Conservation (phyloP, 2,888 invertebrate genomes). For the Ormyrus labotus region DNA sequence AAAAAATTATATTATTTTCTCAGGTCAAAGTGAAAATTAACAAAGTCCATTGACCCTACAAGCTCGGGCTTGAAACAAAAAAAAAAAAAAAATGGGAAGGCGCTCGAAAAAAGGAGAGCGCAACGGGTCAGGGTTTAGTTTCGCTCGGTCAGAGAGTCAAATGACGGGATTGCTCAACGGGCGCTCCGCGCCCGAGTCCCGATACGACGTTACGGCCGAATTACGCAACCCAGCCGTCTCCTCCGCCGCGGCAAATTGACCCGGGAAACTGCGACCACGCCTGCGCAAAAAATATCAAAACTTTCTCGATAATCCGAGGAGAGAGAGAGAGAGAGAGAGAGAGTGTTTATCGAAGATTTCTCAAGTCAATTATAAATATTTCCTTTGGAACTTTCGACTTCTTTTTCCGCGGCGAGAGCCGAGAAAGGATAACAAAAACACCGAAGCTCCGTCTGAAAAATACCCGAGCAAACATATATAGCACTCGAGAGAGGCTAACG, state of each 20-base stretch:
- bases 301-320: slow-evolving; percentile 49
- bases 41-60: slow-evolving; percentile 2
- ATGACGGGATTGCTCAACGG: slow-evolving; percentile 58
- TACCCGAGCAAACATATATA: slow-evolving; percentile 38
- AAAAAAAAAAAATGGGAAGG: not conserved
- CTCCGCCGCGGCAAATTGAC: too few relatives aligned
- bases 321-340: not conserved
- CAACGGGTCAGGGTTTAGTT: slow-evolving; percentile 51
- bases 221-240: slow-evolving; percentile 28
- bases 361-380: slow-evolving; percentile 53
- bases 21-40: too few relatives aligned
- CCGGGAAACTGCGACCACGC: not conserved
- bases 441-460: slow-evolving; percentile 13
- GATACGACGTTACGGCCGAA: slow-evolving; percentile 1
- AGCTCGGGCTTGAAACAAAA: slow-evolving; percentile 11
- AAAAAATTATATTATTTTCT: too few relatives aligned
- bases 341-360: slow-evolving; percentile 48
- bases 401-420: slow-evolving; percentile 16
- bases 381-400: slow-evolving; percentile 47
- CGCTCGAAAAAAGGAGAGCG: slow-evolving; percentile 2
- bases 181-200: not conserved
- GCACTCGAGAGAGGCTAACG: not conserved
- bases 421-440: slow-evolving; percentile 49
- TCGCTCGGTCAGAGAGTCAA: slow-evolving; percentile 55
- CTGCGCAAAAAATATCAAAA: slow-evolving; percentile 34